Percentiles rank a stretch among this genome's conserved stretches.
Conservation (phyloP, 2,113 vertebrate species). For the Kryptolebias marmoratus region DNA sequence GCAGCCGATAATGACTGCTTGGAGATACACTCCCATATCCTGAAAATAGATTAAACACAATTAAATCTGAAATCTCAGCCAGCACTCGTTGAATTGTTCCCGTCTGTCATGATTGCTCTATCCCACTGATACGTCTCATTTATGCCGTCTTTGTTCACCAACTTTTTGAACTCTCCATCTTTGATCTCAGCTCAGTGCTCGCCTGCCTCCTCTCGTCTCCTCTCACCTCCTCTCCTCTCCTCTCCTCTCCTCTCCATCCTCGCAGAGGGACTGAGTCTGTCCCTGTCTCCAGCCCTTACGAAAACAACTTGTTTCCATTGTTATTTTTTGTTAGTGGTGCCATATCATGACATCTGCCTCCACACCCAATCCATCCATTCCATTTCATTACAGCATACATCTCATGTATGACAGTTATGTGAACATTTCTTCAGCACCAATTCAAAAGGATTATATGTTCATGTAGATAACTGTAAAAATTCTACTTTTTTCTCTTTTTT, state of each 20-base stretch:
- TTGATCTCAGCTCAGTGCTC: conserved; percentile 54
- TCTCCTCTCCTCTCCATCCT: conserved; percentile 43
- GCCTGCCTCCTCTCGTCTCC: conserved; percentile 42
- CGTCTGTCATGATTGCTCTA: conserved; percentile 33
- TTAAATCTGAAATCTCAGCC: conserved; percentile 57
- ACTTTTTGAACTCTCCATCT: conserved; percentile 62
- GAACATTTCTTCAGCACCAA: conserved; percentile 4
- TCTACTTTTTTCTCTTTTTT: conserved; percentile 10
- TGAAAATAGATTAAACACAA: conserved; percentile 58
- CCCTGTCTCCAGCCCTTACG: conserved; percentile 38
- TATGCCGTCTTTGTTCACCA: conserved; percentile 56
- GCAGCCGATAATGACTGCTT: conserved; percentile 25
- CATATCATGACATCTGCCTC: conserved; percentile 30
- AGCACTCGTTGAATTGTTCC: conserved; percentile 44
- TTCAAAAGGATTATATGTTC: conserved; percentile 3
- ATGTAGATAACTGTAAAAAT: background rate
- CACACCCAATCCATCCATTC: conserved; percentile 19
- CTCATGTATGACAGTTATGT: background rate
- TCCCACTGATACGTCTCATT: conserved; percentile 54
- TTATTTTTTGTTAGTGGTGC: conserved; percentile 48
- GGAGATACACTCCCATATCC: conserved; percentile 21
- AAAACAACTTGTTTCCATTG: conserved; percentile 29
- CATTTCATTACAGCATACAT: background rate
- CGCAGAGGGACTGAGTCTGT: conserved; percentile 26
- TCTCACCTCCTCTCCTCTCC: conserved; percentile 39